Base-by-base conservation (phyloP, 2,113 vertebrate species). In the Solenodon paradoxus region DNA sequence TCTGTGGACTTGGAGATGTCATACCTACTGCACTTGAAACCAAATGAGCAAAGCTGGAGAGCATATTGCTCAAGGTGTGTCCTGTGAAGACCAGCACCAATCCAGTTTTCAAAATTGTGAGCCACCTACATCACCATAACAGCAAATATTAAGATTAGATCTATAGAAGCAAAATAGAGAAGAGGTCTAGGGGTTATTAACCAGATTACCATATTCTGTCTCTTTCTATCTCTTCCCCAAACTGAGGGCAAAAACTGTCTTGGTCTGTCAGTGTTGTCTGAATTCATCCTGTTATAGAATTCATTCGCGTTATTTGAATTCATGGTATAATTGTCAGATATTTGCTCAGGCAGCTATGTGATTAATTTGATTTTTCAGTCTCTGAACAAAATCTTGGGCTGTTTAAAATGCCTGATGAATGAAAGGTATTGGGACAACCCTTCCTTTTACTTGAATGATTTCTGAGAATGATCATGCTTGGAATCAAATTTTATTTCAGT, bases 361-460 rank as follows among this genome's bases (percentile, higher is more conserved):
- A 17, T 87, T 95, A 83, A 77, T 96, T 95, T 88, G 78, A 93
- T 94, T 96, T 96, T 93, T 92, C 42, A 92, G 95, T 55, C 69
- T 92, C 92, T 87, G 79, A 72, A 90, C n/a, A 92, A 97, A 92
- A 81, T 84, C 83, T 72, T 68, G 85, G 66, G 35, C 71, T 75
- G 61, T 71, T 95, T 92, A 88, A 97, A 94, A 95, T 94, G 40
- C 17, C 55, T 89, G 53, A 45, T 74, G 88, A 93, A 82, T 91
- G 69, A 66, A 86, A 93, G 38, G 77, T 42, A 72, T 9, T 40
- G 22, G 83, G 72, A 61, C 32, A 24, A 45, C 9, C 45, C 49
- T 66, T 91, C n/a, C 42, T 91, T 72, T 61, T 47, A 88, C 22
- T 35, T 22, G 61, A 91, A 32, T 71, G 47, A 35, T 38, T 90